Conservation (phyloP, 1,140 invertebrate genomes). For the Gonatopus flavifemur region DNA sequence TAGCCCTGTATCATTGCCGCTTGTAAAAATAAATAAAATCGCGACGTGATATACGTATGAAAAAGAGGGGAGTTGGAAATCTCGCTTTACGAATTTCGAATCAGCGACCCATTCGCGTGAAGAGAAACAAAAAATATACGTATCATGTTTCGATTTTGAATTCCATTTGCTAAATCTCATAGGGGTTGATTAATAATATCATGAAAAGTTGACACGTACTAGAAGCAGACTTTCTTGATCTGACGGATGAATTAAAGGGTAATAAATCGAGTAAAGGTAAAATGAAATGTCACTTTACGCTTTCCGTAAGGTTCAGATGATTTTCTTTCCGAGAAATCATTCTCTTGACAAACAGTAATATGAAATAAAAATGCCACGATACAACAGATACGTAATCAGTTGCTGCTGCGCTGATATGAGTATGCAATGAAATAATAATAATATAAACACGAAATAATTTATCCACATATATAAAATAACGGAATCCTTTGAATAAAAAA, state of each 20-base stretch:
- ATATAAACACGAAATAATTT: slow-evolving; percentile 27
- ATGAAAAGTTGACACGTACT: slow-evolving; percentile 14
- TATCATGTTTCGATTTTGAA: too few relatives aligned
- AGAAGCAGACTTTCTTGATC: slow-evolving; percentile 29
- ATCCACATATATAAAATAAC: slow-evolving; percentile 19
- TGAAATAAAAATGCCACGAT: slow-evolving; percentile 19
- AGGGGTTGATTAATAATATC: not conserved
- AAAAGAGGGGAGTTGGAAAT: too few relatives aligned
- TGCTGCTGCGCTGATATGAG: slow-evolving; percentile 34
- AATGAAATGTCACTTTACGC: slow-evolving; percentile 37
- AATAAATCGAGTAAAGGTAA: too few relatives aligned
- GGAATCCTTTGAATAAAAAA: too few relatives aligned
- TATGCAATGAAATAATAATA: slow-evolving; percentile 22
- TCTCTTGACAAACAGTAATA: slow-evolving; percentile 29
- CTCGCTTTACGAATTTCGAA: slow-evolving; percentile 17
- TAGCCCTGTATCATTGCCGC: too few relatives aligned
- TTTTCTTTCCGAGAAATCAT: slow-evolving; percentile 36
- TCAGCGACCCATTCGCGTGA: too few relatives aligned
- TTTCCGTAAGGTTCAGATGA: slow-evolving; percentile 36
- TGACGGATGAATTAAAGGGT: slow-evolving; percentile 30
- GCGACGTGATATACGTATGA: too few relatives aligned
- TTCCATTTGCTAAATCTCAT: slow-evolving; percentile 6
- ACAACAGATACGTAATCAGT: slow-evolving; percentile 24
- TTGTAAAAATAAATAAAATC: slow-evolving; percentile 10
- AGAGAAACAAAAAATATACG: too few relatives aligned